Evolutionary conservation across 2,888 invertebrate genomes (phyloP).

Genomic region (Meghimatium bilineatum): DNA sequence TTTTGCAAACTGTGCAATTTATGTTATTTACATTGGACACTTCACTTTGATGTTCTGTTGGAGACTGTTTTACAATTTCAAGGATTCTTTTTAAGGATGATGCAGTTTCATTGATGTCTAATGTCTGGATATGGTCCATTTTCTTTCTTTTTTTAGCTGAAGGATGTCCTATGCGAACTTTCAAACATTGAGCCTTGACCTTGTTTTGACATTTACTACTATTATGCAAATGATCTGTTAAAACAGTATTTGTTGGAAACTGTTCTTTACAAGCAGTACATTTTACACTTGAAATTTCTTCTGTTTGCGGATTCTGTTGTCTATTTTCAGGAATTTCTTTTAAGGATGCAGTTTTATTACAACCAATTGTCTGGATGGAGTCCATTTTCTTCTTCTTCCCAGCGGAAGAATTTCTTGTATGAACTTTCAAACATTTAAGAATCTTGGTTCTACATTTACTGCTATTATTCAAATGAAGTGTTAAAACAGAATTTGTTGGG

Average conservation of each 20-base stretch:
- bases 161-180: neutral
- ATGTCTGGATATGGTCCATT: too few relatives aligned
- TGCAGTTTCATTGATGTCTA: too few relatives aligned
- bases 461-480: slow-evolving; percentile 16
- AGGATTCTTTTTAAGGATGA: too few relatives aligned
- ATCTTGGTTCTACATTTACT: slow-evolving; percentile 1
- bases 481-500: slow-evolving; percentile 24
- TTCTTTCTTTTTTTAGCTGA: neutral
- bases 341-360: neutral
- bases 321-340: too few relatives aligned
- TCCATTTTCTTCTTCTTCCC: neutral
- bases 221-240: slow-evolving; percentile 16
- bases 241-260: slow-evolving; percentile 24
- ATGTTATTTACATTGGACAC: too few relatives aligned
- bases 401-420: neutral
- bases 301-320: neutral
- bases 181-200: neutral
- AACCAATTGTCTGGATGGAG: neutral
- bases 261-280: slow-evolving; percentile 18
- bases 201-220: slow-evolving; percentile 5
- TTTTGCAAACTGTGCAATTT: too few relatives aligned
- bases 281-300: neutral
- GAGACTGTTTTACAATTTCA: too few relatives aligned
- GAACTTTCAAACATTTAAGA: neutral
- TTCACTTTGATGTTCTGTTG: too few relatives aligned